Evolutionary conservation across 2,888 invertebrate species (phyloP).

Genomic region (Pammene aurita): DNA sequence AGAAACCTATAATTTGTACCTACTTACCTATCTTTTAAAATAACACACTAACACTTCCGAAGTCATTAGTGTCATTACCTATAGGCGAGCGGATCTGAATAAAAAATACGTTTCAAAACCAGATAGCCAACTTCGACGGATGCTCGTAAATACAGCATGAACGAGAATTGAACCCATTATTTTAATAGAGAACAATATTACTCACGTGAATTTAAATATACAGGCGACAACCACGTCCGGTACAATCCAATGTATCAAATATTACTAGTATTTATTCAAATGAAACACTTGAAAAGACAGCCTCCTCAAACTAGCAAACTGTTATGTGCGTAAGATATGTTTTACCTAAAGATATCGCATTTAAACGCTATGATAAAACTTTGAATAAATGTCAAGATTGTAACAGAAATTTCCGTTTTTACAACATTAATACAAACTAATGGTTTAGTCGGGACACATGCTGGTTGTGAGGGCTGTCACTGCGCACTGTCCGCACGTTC

Average conservation of each 20-base stretch:
- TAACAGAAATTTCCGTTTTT: neutral
- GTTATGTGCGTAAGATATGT: constrained; percentile 13
- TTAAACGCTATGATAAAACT: constrained; percentile 21
- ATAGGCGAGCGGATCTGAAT: no score
- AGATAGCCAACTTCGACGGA: constrained; percentile 3
- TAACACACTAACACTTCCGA: no score
- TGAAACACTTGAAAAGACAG: constrained; percentile 2
- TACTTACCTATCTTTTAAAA: no score
- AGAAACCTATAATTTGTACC: no score
- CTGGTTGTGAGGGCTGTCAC: constrained; percentile 46
- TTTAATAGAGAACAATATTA: constrained; percentile 15
- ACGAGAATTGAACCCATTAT: neutral
- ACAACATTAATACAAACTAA: constrained; percentile 1
- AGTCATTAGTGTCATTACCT: no score
- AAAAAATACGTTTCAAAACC: no score
- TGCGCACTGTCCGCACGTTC: constrained; percentile 51
- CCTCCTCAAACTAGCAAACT: neutral
- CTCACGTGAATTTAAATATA: constrained; percentile 23
- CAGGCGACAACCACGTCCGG: constrained; percentile 2
- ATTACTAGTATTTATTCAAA: constrained; percentile 1
- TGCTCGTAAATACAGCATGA: constrained; percentile 6
- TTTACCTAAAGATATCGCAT: constrained; percentile 36
- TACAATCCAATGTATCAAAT: neutral
- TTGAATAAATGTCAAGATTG: neutral
- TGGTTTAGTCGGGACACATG: constrained; percentile 46